Evolutionary conservation across 2,113 vertebrate genomes (phyloP).

Genomic region (Elgaria multicarinata): DNA sequence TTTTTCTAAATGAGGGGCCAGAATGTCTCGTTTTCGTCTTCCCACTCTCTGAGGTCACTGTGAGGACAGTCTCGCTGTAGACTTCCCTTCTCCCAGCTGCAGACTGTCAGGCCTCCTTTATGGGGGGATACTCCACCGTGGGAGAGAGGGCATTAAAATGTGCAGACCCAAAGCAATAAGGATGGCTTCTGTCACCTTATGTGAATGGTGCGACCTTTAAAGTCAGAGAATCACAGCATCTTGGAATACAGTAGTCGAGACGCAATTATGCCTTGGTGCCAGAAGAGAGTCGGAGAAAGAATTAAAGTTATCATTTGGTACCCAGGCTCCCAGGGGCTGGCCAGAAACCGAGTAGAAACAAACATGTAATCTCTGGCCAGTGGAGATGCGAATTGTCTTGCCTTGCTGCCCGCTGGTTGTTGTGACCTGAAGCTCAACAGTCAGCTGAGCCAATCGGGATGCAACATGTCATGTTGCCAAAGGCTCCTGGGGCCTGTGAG

Average conservation of each 20-base stretch:
- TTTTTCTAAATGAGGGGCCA: slow-evolving; percentile 68
- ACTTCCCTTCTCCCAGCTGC: slow-evolving; percentile 44
- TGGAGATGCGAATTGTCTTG: not conserved
- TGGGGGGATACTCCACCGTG: fast-evolving
- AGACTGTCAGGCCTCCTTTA: not conserved
- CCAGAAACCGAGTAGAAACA: fast-evolving
- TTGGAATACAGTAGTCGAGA: not conserved
- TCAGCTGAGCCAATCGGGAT: not conserved
- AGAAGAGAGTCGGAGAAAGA: not conserved
- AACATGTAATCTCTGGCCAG: not conserved
- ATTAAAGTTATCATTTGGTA: not conserved
- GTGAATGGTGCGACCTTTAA: not conserved
- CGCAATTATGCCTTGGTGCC: slow-evolving; percentile 8
- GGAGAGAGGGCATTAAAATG: not conserved
- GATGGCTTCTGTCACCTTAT: not conserved
- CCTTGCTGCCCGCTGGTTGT: not conserved
- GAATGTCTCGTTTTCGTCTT: slow-evolving; percentile 69
- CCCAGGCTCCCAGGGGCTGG: not conserved
- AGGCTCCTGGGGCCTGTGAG: slow-evolving; percentile 5
- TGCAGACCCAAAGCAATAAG: fast-evolving
- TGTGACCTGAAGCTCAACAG: not conserved
- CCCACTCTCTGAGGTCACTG: slow-evolving; percentile 54
- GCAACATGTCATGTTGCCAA: not conserved
- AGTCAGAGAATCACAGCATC: not conserved
- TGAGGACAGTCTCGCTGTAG: slow-evolving; percentile 53